These are phyloP conservation scores for Huso huso DNA, from an alignment of 2,797 vertebrate species.

Conservation along the genomic window DNA sequence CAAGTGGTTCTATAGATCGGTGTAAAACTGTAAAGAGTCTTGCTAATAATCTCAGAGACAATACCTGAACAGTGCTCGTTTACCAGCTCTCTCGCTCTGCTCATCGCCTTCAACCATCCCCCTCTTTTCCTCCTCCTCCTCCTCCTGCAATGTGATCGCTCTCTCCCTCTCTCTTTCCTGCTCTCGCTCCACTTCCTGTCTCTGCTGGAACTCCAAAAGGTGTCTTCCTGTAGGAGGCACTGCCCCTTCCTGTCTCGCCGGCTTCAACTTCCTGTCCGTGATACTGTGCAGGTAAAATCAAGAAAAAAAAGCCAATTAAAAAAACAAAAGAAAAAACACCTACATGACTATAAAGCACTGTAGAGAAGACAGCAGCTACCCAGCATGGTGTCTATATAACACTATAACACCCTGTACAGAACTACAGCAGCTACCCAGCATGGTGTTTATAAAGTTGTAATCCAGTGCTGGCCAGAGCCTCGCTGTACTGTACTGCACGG, in stretches of 20 bases:
- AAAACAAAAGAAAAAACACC: not conserved
- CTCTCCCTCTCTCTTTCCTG: not conserved
- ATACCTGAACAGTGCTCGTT: too few relatives aligned
- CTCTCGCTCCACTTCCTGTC: slow-evolving; percentile 12
- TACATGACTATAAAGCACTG: not conserved
- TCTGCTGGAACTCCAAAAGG: slow-evolving; percentile 61
- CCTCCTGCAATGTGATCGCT: slow-evolving; percentile 33
- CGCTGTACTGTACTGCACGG: not conserved
- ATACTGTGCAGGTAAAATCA: slow-evolving; percentile 49
- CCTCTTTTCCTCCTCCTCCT: slow-evolving; percentile 40
- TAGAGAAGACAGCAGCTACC: not conserved
- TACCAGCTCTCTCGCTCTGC: slow-evolving; percentile 28
- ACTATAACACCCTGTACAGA: too few relatives aligned
- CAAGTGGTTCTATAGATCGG: too few relatives aligned
- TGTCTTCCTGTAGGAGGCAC: slow-evolving; percentile 50
- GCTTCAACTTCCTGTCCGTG: slow-evolving; percentile 55
- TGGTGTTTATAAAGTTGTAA: too few relatives aligned
- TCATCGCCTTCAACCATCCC: slow-evolving; percentile 26
- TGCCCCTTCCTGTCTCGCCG: slow-evolving; percentile 39
- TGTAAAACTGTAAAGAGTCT: too few relatives aligned
- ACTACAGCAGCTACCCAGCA: too few relatives aligned
- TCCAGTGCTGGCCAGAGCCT: not conserved
- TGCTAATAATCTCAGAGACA: too few relatives aligned
- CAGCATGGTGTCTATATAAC: not conserved
- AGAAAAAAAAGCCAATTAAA: too few relatives aligned